Conservation (phyloP, 2,888 invertebrate species). For the Gasteruption jaculator region DNA sequence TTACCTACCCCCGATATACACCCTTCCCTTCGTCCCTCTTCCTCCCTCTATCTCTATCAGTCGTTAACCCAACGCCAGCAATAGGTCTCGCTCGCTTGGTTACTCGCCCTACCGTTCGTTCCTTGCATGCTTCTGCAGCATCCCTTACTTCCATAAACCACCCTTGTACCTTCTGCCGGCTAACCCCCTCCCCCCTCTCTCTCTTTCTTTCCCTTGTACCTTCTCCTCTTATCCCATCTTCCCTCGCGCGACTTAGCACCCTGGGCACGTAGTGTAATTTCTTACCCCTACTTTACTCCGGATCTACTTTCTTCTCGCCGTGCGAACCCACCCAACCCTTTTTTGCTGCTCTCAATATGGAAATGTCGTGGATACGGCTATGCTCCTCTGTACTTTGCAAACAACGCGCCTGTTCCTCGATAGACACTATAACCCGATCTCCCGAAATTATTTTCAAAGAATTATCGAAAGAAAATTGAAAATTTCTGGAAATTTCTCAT, state of each 20-base stretch:
- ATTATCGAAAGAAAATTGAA: no score
- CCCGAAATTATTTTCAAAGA: no score
- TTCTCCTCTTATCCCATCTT: constrained; percentile 23
- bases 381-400: constrained; percentile 12
- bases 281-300: constrained; percentile 29
- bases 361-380: no score
- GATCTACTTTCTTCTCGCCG: constrained; percentile 12
- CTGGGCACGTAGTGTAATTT: constrained; percentile 39
- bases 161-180: constrained; percentile 18
- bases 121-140: constrained; percentile 20
- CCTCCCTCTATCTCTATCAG: constrained; percentile 15
- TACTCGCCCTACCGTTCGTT: constrained; percentile 23
- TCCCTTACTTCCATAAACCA: constrained; percentile 34
- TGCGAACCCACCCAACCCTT: constrained; percentile 9
- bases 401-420: neutral
- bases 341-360: no score
- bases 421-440: no score
- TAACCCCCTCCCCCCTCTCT: constrained; percentile 24
- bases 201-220: constrained; percentile 9
- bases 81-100: constrained; percentile 9
- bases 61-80: constrained; percentile 16
- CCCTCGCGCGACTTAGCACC: constrained; percentile 31
- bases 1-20: constrained; percentile 17
- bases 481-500: no score
- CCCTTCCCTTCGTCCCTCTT: no score